Evolutionary conservation across 2,888 invertebrate genomes (phyloP), one percentile per base, ranked within the genome.

Genomic region (Blastobasis adustella): DNA sequence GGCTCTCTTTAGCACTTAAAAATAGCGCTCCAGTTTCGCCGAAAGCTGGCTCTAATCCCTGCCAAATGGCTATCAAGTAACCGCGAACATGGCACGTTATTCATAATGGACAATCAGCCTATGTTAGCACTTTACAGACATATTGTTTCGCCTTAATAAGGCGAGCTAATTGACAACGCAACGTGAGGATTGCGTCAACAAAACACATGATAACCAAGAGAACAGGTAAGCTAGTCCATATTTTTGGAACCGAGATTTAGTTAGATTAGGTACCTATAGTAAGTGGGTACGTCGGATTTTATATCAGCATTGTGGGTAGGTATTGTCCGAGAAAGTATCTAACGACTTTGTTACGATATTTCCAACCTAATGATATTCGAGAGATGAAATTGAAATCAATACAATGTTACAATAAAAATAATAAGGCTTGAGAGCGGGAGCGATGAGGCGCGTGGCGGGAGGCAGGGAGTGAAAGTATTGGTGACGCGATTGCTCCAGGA

Each of bases 401-500:
- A 23, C 23, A 23, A 23, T 23, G 23, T 23, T 23, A 23, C 23
- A 23, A 23, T 23, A 23, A 23, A 23, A 23, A 23, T 23, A 23
- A 23, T 23, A 23, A 23, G 23, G 23, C 23, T 23, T 23, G 23
- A 23, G 23, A 23, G 23, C 23, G 23, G 23, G 23, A 23, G 23
- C 23, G 23, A 23, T 23, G 23, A 23, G 23, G 23, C 23, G 23
- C 23, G 50, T 37, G 38, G 6, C 9, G 36, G 45, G 45, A 44
- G 49, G 51, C 56, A 53, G 57, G 62, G 63, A 70, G 67, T 65
- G 67, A 69, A 66, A 63, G 66, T 66, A 60, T 62, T 58, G 61
- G 63, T 69, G 67, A 67, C 66, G 67, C 63, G 56, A 65, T 62
- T 57, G 57, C 56, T 59, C 63, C 63, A 58, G 72, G 73, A 72